A percentile compares a stretch with the other conserved stretches of the same genome.
These are phyloP conservation scores for Siniperca undulata DNA, from an alignment of 2,797 vertebrate species.

Conservation along the genomic window DNA sequence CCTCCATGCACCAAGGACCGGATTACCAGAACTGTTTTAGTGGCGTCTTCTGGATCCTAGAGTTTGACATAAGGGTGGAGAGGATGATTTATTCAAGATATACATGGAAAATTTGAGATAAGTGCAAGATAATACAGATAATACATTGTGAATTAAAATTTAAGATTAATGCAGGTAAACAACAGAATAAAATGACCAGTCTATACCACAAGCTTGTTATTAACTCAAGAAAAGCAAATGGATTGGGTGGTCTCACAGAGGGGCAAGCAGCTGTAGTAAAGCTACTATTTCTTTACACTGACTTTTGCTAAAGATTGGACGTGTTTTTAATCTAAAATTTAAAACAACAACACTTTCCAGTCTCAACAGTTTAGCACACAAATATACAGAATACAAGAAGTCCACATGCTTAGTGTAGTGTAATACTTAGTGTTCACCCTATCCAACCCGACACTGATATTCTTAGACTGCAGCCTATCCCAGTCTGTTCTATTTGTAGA, in stretches of 20 bases:
- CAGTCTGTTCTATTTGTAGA: constrained; percentile 66
- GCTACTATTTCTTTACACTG: neutral
- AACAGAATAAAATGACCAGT: constrained; percentile 1
- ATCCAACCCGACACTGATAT: constrained; percentile 51
- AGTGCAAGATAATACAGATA: neutral
- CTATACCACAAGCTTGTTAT: neutral
- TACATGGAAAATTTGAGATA: neutral
- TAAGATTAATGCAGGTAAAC: neutral
- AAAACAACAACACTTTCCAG: neutral
- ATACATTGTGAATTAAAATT: neutral
- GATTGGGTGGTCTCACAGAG: too few species aligned
- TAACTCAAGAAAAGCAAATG: too few species aligned
- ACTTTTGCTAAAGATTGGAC: neutral
- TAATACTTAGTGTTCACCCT: constrained; percentile 30
- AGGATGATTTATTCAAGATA: neutral
- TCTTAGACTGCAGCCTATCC: constrained; percentile 57
- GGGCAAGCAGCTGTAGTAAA: too few species aligned
- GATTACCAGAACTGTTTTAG: constrained; percentile 94
- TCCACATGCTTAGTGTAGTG: constrained; percentile 20
- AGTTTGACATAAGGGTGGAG: constrained; percentile 3
- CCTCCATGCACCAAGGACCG: constrained; percentile 94
- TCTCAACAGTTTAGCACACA: constrained; percentile 17
- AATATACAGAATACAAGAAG: constrained; percentile 8
- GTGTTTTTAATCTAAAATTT: neutral
- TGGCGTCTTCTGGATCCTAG: constrained; percentile 93